Conservation (phyloP, 2,888 invertebrate genomes). For the Dyspetes luteomarginatus region DNA sequence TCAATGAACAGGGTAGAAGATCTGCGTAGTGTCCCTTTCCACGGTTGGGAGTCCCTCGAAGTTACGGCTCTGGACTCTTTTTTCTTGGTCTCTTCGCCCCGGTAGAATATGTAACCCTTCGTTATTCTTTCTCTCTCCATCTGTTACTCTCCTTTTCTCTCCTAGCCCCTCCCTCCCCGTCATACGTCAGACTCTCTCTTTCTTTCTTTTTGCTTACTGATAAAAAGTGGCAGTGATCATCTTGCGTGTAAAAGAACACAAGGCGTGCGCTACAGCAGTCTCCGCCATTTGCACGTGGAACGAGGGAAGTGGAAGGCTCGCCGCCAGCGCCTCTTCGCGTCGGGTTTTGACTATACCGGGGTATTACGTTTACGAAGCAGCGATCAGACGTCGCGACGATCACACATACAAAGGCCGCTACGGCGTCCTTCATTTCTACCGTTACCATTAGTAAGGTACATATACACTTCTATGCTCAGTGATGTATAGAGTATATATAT, state of each 20-base stretch:
- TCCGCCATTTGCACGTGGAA: conserved; percentile 41
- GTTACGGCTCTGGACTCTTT: conserved; percentile 44
- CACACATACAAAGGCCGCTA: conserved; percentile 30
- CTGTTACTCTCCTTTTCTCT: conserved; percentile 15
- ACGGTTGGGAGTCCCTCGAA: conserved; percentile 47
- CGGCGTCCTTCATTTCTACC: conserved; percentile 13
- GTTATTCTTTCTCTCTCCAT: conserved; percentile 25
- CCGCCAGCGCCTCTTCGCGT: conserved; percentile 5
- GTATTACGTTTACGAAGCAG: conserved; percentile 37
- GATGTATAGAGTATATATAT: neutral
- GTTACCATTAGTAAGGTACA: conserved; percentile 31
- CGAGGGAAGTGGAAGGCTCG: conserved; percentile 1
- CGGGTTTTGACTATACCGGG: neutral
- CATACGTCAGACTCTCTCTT: too few relatives aligned
- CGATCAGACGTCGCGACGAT: conserved; percentile 45
- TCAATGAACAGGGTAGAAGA: conserved; percentile 73
- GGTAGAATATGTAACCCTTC: conserved; percentile 27
- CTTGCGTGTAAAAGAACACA: conserved; percentile 68
- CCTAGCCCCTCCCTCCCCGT: conserved; percentile 25
- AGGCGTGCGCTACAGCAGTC: conserved; percentile 46
- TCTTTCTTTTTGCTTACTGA: too few relatives aligned
- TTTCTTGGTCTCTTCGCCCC: conserved; percentile 48
- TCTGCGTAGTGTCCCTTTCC: conserved; percentile 40
- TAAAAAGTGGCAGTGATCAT: conserved; percentile 68
- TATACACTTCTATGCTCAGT: conserved; percentile 11